phyloP scores from a whole-genome alignment of 2,113 vertebrate species.

The Euleptes europaea region DNA sequence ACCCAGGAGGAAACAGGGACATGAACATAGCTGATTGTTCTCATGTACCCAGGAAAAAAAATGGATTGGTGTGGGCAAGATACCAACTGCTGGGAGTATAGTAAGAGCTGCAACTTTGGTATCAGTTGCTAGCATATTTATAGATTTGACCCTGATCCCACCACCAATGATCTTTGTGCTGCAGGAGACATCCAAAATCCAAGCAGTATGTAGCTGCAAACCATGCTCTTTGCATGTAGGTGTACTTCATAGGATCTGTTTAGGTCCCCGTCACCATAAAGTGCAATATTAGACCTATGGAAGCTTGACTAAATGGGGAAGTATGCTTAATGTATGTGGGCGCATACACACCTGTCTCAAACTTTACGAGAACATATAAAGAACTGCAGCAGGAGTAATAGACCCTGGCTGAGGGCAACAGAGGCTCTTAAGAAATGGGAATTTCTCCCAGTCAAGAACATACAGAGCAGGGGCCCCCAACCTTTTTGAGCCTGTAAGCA shows the following conservation, averaged over 20 bases:
- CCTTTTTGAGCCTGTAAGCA: no score
- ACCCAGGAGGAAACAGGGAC: rapidly evolving
- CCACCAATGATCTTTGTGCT: background rate
- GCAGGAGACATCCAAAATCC: background rate
- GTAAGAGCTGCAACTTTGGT: background rate
- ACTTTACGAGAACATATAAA: background rate
- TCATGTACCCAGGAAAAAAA: background rate
- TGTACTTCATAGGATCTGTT: background rate
- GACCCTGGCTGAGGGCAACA: background rate
- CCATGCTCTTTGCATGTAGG: rapidly evolving
- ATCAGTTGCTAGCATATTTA: background rate
- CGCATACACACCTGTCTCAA: no score
- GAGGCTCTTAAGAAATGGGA: no score
- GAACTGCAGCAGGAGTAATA: background rate
- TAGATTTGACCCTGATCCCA: background rate
- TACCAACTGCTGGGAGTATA: background rate
- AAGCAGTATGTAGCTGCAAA: background rate
- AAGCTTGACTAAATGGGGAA: constrained; percentile 53
- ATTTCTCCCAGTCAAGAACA: background rate
- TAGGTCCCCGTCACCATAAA: background rate
- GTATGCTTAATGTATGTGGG: constrained; percentile 9
- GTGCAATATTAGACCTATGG: background rate
- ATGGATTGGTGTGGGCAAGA: background rate
- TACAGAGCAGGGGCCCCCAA: background rate
- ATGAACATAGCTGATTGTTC: background rate